Conservation (phyloP, 2,888 invertebrate genomes). For the Syrphus vitripennis region DNA sequence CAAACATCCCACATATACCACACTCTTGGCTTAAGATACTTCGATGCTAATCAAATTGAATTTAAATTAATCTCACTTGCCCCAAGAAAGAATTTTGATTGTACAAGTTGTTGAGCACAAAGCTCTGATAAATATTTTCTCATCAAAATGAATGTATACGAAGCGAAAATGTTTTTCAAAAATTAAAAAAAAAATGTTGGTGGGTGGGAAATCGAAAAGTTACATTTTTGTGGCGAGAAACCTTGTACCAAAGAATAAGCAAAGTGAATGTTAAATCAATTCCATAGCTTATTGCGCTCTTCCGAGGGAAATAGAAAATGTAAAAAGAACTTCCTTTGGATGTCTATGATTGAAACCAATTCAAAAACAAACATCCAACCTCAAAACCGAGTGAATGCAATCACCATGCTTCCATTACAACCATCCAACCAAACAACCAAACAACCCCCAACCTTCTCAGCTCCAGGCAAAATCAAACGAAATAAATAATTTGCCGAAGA, state of each 20-base stretch:
- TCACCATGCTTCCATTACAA: slow-evolving; percentile 1
- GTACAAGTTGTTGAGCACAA: neutral
- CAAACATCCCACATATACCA: neutral
- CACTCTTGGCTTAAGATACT: no score
- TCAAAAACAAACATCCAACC: slow-evolving; percentile 20
- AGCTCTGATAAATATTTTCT: neutral
- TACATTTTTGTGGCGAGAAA: neutral
- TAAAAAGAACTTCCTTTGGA: neutral
- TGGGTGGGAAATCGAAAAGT: slow-evolving; percentile 1
- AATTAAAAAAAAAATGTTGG: neutral
- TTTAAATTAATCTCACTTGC: neutral
- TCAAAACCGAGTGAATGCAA: slow-evolving; percentile 8
- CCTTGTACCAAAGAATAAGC: neutral
- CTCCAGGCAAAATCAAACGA: slow-evolving; percentile 5
- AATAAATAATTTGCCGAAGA: slow-evolving; percentile 16
- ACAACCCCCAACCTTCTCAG: neutral
- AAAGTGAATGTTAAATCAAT: slow-evolving; percentile 12
- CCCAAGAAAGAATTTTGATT: neutral
- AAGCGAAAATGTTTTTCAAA: neutral
- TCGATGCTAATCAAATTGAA: neutral
- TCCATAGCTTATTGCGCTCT: neutral
- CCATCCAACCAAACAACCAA: no score
- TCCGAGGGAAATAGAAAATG: neutral
- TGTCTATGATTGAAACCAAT: slow-evolving; percentile 15
- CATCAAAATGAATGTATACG: neutral